Conservation (phyloP, 53 echinoderm and acorn worm genomes). For the Stichopus horrens region DNA sequence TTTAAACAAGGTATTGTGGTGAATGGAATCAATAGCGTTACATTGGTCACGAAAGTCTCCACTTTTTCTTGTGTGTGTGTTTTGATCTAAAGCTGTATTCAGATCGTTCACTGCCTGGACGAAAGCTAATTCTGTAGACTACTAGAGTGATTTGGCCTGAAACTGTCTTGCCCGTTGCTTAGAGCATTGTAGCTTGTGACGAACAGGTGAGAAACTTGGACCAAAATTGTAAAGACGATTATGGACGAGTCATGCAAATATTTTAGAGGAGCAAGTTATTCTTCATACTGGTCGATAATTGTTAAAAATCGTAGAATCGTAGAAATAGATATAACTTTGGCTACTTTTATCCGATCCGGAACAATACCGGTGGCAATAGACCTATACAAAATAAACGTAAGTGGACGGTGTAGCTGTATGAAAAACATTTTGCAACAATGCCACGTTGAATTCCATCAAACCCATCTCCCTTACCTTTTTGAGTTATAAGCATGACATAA, state of each 20-base stretch:
- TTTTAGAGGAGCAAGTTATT: background rate
- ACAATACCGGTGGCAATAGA: background rate
- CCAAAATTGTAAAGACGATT: background rate
- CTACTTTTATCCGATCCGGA: background rate
- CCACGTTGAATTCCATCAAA: background rate
- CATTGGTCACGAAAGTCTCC: no score
- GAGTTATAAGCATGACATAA: background rate
- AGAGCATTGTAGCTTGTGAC: background rate
- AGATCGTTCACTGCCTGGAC: background rate
- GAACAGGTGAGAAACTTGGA: no score
- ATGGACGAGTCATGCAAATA: background rate
- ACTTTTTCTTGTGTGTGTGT: background rate
- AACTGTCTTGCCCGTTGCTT: background rate
- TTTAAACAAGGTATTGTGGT: no score
- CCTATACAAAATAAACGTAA: background rate
- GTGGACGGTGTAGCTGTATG: background rate
- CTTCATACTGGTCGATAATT: background rate
- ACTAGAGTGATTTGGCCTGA: background rate
- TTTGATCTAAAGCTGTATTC: slow-evolving; percentile 13
- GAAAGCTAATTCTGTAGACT: background rate
- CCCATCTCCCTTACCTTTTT: background rate
- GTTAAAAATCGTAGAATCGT: background rate
- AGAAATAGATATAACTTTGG: background rate
- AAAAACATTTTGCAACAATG: background rate
- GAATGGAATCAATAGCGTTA: no score